Base-by-base conservation (phyloP, 2,797 vertebrate species). In the Erethizon dorsatum region DNA sequence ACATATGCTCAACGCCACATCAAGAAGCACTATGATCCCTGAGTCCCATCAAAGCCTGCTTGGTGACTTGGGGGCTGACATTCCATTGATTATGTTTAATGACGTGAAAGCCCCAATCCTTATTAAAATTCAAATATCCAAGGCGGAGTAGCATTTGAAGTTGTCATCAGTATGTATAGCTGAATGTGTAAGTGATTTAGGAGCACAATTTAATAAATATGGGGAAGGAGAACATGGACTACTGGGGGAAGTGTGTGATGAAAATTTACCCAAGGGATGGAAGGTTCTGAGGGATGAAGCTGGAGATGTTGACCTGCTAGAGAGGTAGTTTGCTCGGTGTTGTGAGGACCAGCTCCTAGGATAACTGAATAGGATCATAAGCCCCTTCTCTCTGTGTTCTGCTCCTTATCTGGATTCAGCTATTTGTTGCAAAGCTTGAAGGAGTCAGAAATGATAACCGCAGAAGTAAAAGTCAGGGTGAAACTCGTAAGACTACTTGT, bases 401-500 rank as follows among this genome's bases (percentile, higher is more conserved):
- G 11, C 28, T 91, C 24, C 45, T 73, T 92, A 45, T 90, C 88
- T 95, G 83, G 22, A 73, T 80, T 83, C 69, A 89, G 63, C 47
- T 88, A 56, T 65, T 67, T 85, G 54, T 75, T 84, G 52, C 83
- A 86, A 88, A 94, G 61, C 15, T 65, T 84, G 22, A 93, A 92
- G 45, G 67, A 67, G 17, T 63, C 59, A 84, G 82, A 97, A 96
- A 84, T 92, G 86, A 79, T 50, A 87, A 90, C 33, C 88, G 15
- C 47, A 88, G 52, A 65, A 86, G 52, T 24, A 65, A 91, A 95
- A 87, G 45, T 88, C n/a, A 33, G 33, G 22, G 63, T 82, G 63
- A 94, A 96, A 77, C 12, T 83, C 31, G 61, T 0, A n/a, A 89
- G 47, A 26, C 13, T 15, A n/a, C 57, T 91, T 10, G 59, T 89